Base-by-base conservation (phyloP, 1,140 invertebrate species). In the Pseudomyrmex cubaensis region DNA sequence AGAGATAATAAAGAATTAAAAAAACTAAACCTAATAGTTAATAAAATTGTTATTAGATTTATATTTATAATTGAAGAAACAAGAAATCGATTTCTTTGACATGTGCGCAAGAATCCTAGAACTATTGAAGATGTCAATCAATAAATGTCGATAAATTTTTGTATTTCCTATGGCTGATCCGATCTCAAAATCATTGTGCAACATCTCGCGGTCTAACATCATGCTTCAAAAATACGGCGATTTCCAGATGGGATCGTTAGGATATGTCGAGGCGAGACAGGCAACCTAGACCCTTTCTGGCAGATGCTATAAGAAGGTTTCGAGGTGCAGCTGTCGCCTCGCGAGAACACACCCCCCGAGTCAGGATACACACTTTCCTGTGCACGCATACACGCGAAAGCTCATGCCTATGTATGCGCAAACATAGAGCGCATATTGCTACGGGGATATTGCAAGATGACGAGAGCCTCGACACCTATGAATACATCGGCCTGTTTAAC, bases 161-260 rank as follows among this genome's bases (percentile, higher is more conserved):
- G 17, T 70, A 7, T 35, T 70, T 17, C 4, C 7, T 78, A 48
- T 13, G 56, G 1, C n/a, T 12, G 5, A 7, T 10, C 63, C 35
- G 75, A 56, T 77, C 25, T 48, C 54, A n/a, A 17, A 50, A 59
- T 4, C 2, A 15, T 63, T 67, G 10, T 56, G 22, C 44, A 67
- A 54, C 44, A 35, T 35, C 13, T 13, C 17, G 12, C 44, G 64
- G 5, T 46, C 15, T 35, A 54, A 54, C 22, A 17, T 54, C 22
- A 52, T 46, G 57, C 63, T 10, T 50, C 48, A 80, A 82, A 82
- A 82, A 82, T 25, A 44, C 52, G 0, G 35, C 82, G 74, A 87
- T 84, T 72, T 87, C 85, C 86, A 87, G 86, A 87, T 87, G 85
- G 74, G 85, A 83, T 87, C 48, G 85, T 87, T 87, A 87, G 83